Conservation (phyloP, 2,113 vertebrate species). For the Opisthocomus hoazin region DNA sequence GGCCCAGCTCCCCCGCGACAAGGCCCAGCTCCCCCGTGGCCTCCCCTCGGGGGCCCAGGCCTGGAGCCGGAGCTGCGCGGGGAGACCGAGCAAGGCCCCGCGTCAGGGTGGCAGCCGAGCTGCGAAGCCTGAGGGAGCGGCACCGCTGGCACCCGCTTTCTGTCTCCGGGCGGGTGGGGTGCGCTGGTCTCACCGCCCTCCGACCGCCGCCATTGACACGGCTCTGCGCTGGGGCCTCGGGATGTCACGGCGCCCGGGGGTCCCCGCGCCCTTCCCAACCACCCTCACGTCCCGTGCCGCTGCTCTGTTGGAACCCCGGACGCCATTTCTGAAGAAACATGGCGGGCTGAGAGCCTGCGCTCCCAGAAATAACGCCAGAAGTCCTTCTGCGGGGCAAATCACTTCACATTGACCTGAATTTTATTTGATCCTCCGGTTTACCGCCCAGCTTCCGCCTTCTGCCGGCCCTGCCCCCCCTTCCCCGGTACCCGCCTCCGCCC, state of each 20-base stretch:
- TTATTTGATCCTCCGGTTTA: fast-evolving
- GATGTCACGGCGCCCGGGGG: fast-evolving
- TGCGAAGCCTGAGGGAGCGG: fast-evolving
- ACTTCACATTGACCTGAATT: fast-evolving
- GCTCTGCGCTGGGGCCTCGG: fast-evolving
- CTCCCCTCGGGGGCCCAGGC: background rate
- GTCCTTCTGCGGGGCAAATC: fast-evolving
- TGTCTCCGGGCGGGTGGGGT: fast-evolving
- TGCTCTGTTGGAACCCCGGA: fast-evolving
- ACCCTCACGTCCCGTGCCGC: background rate
- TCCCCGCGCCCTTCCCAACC: background rate
- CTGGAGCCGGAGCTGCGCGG: fast-evolving
- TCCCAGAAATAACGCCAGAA: fast-evolving
- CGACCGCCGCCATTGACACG: no score
- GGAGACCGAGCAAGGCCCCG: no score
- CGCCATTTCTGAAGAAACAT: background rate
- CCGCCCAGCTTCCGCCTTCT: background rate
- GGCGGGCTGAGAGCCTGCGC: fast-evolving
- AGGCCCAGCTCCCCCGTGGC: background rate
- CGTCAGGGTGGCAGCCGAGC: fast-evolving
- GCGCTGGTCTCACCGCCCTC: background rate
- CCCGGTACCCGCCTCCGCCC: no score
- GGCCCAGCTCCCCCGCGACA: background rate
- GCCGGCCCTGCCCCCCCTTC: background rate
- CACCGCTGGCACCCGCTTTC: fast-evolving